phyloP scores from a whole-genome alignment of 2,113 vertebrate genomes.

The Pomatostomus ruficeps region DNA sequence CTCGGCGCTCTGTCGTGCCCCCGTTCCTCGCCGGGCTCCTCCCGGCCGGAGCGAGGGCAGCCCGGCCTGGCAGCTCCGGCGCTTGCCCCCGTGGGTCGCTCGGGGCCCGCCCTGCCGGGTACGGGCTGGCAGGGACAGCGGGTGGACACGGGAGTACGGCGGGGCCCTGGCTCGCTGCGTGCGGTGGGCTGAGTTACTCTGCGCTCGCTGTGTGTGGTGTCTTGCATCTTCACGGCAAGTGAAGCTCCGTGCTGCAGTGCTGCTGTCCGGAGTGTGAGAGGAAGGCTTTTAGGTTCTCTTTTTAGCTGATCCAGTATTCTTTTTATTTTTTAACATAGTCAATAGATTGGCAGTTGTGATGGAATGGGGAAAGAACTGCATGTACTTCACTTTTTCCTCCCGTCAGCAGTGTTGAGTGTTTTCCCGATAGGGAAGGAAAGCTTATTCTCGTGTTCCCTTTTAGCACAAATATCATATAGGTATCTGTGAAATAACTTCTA shows the following conservation, averaged over 20 bases:
- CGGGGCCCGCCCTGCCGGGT: neutral
- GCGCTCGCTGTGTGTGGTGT: accelerated
- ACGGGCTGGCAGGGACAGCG: neutral
- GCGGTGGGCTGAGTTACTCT: neutral
- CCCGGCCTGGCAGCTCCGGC: neutral
- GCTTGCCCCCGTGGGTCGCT: neutral
- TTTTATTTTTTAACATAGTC: neutral
- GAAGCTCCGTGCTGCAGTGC: neutral
- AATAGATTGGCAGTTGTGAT: neutral
- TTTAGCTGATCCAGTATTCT: neutral
- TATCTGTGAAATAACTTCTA: neutral
- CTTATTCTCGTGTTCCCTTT: neutral
- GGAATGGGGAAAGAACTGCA: neutral
- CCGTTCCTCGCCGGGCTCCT: neutral
- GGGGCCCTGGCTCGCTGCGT: neutral
- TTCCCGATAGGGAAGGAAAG: neutral
- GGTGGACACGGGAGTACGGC: accelerated
- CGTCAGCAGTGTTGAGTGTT: neutral
- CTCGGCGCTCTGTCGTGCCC: neutral
- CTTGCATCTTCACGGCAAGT: neutral
- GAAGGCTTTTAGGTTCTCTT: neutral
- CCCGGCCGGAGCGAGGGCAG: neutral
- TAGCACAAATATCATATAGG: neutral
- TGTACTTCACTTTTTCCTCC: neutral
- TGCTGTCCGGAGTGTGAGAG: neutral